These are phyloP conservation scores for Heliconius erato DNA, from an alignment of 2,888 invertebrate genomes.

Conservation along the genomic window DNA sequence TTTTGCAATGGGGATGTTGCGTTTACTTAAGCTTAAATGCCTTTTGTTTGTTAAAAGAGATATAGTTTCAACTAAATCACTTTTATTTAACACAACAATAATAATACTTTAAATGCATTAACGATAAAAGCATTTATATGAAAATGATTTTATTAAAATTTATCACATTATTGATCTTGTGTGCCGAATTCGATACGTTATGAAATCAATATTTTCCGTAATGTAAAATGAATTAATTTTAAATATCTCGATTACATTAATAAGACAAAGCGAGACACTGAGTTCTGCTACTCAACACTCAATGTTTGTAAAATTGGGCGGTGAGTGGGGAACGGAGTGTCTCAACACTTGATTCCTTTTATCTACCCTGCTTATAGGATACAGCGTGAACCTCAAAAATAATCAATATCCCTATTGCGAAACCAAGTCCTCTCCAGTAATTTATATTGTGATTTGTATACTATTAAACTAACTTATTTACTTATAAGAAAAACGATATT, in stretches of 20 bases:
- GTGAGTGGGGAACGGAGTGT: background rate
- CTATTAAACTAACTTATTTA: constrained; percentile 24
- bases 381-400: background rate
- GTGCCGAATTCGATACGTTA: background rate
- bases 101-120: too few species aligned
- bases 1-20: background rate
- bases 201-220: background rate
- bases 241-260: background rate
- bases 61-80: background rate
- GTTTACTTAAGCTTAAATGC: background rate
- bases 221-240: background rate
- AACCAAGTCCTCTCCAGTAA: constrained; percentile 3
- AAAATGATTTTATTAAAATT: background rate
- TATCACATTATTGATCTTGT: too few species aligned
- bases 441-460: constrained; percentile 29
- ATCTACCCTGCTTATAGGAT: background rate
- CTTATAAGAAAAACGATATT: constrained; percentile 18
- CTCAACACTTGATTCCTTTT: background rate
- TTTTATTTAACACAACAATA: too few species aligned
- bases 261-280: background rate
- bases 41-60: background rate
- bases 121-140: background rate
- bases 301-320: background rate
- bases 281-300: background rate
- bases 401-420: constrained; percentile 1